Evolutionary conservation across 2,888 invertebrate species (phyloP).

Genomic region (Ochlodes sylvanus): DNA sequence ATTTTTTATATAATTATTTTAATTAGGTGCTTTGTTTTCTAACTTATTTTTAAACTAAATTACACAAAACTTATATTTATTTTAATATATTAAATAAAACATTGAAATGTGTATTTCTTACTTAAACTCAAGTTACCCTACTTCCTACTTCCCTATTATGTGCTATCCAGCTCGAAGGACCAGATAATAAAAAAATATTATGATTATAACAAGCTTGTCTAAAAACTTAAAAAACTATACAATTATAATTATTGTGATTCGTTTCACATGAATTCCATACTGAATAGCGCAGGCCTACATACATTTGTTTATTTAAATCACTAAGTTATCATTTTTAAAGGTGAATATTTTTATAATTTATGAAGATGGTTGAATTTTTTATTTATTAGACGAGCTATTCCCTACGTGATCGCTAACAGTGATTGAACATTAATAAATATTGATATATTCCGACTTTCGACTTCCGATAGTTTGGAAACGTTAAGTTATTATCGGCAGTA

Average conservation of each 20-base stretch:
- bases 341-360: too few species aligned
- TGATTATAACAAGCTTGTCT: not conserved
- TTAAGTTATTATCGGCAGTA: slow-evolving; percentile 73
- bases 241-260: too few species aligned
- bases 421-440: too few species aligned
- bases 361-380: not conserved
- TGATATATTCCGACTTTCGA: too few species aligned
- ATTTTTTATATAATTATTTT: too few species aligned
- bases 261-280: too few species aligned
- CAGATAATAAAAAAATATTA: slow-evolving; percentile 3
- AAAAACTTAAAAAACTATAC: not conserved
- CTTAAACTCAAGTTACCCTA: not conserved
- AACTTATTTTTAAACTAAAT: too few species aligned
- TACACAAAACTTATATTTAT: not conserved
- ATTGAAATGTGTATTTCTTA: not conserved
- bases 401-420: not conserved
- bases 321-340: too few species aligned
- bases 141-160: not conserved
- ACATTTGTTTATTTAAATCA: too few species aligned
- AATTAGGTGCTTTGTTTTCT: too few species aligned
- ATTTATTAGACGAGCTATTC: not conserved
- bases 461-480: not conserved
- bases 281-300: too few species aligned
- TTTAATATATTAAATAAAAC: not conserved
- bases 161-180: slow-evolving; percentile 16